Conservation (phyloP, 2,113 vertebrate species). For the Phocoena phocoena region DNA sequence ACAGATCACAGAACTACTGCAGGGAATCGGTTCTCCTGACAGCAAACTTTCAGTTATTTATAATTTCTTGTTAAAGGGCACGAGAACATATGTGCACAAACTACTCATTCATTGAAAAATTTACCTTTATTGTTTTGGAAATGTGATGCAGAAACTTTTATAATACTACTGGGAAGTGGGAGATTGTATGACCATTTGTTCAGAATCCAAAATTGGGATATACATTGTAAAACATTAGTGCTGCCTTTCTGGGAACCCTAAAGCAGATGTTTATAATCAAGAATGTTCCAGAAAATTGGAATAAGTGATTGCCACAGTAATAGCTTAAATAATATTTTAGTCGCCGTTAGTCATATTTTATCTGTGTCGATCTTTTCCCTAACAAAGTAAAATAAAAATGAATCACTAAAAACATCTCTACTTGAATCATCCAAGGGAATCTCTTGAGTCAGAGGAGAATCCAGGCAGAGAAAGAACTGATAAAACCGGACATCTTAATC, state of each 20-base stretch:
- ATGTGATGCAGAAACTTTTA: background rate
- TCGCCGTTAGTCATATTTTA: background rate
- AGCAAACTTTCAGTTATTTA: background rate
- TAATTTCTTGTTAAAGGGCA: background rate
- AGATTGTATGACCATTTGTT: background rate
- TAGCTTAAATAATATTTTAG: conserved; percentile 25
- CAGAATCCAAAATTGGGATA: background rate
- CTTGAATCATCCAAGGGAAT: background rate
- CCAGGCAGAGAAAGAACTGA: background rate
- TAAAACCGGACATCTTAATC: background rate
- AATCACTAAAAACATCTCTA: background rate
- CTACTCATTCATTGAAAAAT: background rate
- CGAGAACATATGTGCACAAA: background rate
- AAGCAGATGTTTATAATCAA: background rate
- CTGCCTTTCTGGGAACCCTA: background rate
- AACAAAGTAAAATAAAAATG: background rate
- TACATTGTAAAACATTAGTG: background rate
- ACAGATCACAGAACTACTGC: background rate
- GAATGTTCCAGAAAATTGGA: conserved; percentile 49
- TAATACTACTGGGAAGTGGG: background rate
- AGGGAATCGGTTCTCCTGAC: background rate
- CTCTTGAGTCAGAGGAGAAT: background rate
- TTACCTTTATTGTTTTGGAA: background rate
- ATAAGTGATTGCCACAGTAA: background rate
- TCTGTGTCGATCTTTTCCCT: background rate